phyloP scores from a whole-genome alignment of 2,888 invertebrate genomes.

The Chesias legatella region DNA sequence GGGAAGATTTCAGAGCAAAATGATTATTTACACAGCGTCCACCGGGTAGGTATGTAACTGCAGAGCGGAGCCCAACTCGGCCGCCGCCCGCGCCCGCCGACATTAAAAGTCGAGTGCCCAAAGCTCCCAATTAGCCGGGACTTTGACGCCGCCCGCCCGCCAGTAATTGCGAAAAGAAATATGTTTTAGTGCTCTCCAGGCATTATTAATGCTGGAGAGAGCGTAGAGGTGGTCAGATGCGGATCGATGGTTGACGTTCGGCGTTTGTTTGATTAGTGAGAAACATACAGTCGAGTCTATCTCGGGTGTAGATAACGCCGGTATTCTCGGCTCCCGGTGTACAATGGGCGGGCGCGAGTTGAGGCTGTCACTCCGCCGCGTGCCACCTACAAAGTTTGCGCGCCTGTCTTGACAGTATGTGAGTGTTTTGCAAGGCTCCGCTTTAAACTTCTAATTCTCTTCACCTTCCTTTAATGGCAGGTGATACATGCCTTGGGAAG shows the following conservation, averaged over 20 bases:
- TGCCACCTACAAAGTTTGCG: slow-evolving; percentile 58
- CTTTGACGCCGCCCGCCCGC: slow-evolving; percentile 58
- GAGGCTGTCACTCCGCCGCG: slow-evolving; percentile 50
- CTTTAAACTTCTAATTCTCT: slow-evolving; percentile 36
- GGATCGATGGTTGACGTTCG: slow-evolving; percentile 40
- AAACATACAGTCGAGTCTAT: slow-evolving; percentile 68
- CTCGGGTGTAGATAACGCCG: slow-evolving; percentile 67
- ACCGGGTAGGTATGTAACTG: slow-evolving; percentile 40
- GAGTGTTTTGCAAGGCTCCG: slow-evolving; percentile 28
- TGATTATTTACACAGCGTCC: slow-evolving; percentile 54
- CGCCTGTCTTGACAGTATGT: slow-evolving; percentile 44
- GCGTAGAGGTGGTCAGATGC: slow-evolving; percentile 31
- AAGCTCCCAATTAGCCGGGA: slow-evolving; percentile 74
- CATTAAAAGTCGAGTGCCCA: slow-evolving; percentile 69
- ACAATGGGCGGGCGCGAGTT: slow-evolving; percentile 54
- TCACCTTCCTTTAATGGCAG: slow-evolving; percentile 22
- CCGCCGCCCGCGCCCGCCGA: slow-evolving; percentile 35
- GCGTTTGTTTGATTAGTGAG: slow-evolving; percentile 63
- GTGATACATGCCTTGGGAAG: too few relatives aligned
- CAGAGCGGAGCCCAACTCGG: slow-evolving; percentile 34
- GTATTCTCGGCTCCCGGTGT: slow-evolving; percentile 49
- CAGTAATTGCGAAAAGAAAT: slow-evolving; percentile 71
- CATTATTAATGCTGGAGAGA: slow-evolving; percentile 52
- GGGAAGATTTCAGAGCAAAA: slow-evolving; percentile 40
- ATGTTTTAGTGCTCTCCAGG: slow-evolving; percentile 56